These are phyloP conservation scores for Acanthopleura granulata DNA, from an alignment of 2,888 invertebrate genomes.

Conservation along the genomic window DNA sequence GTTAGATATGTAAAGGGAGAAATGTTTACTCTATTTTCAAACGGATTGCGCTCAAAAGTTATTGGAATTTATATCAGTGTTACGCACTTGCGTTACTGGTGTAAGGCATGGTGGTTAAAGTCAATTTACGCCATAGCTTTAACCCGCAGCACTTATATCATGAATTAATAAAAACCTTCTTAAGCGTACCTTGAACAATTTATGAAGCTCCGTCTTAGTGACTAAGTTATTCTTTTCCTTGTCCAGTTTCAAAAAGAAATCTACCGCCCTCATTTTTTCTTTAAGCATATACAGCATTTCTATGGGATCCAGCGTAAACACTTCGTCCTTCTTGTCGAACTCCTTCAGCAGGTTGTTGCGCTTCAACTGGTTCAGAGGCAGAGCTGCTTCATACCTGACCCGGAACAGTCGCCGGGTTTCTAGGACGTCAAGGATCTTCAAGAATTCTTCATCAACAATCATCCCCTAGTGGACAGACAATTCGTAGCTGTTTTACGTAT, in stretches of 20 bases:
- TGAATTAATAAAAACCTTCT: no score
- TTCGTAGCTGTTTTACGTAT: neutral
- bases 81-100: no score
- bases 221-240: neutral
- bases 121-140: no score
- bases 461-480: constrained; percentile 38
- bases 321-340: constrained; percentile 1
- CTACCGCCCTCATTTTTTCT: constrained; percentile 11
- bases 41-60: no score
- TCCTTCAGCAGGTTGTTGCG: neutral
- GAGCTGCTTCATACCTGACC: constrained; percentile 24
- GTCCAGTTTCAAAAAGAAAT: constrained; percentile 3
- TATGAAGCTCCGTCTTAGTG: neutral
- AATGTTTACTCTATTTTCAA: no score
- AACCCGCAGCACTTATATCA: no score
- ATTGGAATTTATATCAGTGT: no score
- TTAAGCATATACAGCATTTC: constrained; percentile 5
- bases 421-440: constrained; percentile 40
- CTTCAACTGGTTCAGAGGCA: neutral
- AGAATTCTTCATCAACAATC: constrained; percentile 48
- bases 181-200: neutral
- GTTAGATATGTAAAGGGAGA: no score
- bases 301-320: constrained; percentile 12
- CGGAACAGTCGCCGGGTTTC: constrained; percentile 34
- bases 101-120: no score